Evolutionary conservation across 2,113 vertebrate species (phyloP).

Genomic region (Pyrgilauda ruficollis): DNA sequence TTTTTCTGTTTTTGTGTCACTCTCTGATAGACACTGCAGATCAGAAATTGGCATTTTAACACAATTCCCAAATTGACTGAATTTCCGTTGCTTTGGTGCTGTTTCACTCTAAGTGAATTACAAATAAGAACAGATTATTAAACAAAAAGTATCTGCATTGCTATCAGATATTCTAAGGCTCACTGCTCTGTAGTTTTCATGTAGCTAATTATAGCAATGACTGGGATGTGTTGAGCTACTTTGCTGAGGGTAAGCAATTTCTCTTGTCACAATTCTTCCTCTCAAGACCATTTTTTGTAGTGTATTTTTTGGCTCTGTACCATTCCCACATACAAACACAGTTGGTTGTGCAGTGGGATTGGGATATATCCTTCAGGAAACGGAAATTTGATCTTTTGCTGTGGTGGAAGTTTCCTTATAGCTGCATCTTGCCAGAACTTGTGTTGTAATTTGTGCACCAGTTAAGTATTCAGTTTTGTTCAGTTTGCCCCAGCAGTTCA

Average conservation of each 20-base stretch:
- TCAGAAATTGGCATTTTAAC: neutral
- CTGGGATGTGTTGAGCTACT: neutral
- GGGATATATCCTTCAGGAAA: slow-evolving; percentile 39
- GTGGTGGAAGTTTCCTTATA: slow-evolving; percentile 38
- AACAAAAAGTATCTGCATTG: neutral
- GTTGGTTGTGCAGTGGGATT: neutral
- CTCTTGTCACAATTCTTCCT: slow-evolving; percentile 9
- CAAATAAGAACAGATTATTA: neutral
- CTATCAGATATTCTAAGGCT: neutral
- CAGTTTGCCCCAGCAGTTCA: neutral
- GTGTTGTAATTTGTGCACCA: neutral
- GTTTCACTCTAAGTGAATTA: neutral
- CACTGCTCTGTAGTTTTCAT: neutral
- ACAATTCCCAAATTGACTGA: neutral
- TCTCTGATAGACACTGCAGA: neutral
- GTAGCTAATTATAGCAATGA: neutral
- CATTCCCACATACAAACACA: neutral
- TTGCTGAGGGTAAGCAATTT: slow-evolving; percentile 26
- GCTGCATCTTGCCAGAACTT: slow-evolving; percentile 5
- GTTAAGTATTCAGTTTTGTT: neutral
- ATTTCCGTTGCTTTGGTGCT: neutral
- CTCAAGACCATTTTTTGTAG: neutral
- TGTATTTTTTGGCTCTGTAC: neutral
- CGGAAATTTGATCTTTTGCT: slow-evolving; percentile 4
- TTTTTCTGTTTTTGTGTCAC: neutral